phyloP scores from a whole-genome alignment of 2,888 invertebrate species.

The Cordylochernes scorpioides region DNA sequence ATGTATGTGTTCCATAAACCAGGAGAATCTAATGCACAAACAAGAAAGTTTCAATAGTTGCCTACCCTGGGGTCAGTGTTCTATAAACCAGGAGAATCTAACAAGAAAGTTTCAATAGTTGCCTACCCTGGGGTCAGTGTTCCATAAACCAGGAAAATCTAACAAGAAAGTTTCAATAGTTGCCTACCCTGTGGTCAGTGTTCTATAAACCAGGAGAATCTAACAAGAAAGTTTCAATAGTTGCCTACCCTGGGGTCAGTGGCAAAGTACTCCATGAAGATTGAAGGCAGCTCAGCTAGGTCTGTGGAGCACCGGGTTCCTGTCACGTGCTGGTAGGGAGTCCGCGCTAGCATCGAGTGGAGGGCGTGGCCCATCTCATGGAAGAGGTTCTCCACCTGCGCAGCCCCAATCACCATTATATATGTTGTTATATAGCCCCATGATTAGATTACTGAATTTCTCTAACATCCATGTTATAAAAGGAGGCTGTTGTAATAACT shows the following conservation, averaged over 20 bases:
- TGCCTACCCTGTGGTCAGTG: background rate
- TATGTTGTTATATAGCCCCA: too few species aligned
- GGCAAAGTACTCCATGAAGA: conserved; percentile 92
- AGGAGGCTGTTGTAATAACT: too few species aligned
- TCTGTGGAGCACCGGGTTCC: conserved; percentile 92
- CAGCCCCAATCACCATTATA: too few species aligned
- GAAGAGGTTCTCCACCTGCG: conserved; percentile 84
- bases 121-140: background rate
- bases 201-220: background rate
- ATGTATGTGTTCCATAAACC: background rate
- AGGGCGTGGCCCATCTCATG: conserved; percentile 98
- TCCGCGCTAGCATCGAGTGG: conserved; percentile 91
- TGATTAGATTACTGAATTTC: too few species aligned
- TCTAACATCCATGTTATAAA: too few species aligned
- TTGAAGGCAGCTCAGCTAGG: conserved; percentile 95
- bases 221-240: background rate
- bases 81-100: background rate
- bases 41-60: background rate
- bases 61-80: background rate
- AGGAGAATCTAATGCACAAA: background rate
- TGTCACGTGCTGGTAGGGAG: conserved; percentile 82
- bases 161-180: background rate
- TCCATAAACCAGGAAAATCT: background rate
- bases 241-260: conserved; percentile 47
- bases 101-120: background rate